Evolutionary conservation across 2,888 invertebrate species (phyloP), one percentile per base, ranked within the genome.

Genomic region (Parelbella ahira): DNA sequence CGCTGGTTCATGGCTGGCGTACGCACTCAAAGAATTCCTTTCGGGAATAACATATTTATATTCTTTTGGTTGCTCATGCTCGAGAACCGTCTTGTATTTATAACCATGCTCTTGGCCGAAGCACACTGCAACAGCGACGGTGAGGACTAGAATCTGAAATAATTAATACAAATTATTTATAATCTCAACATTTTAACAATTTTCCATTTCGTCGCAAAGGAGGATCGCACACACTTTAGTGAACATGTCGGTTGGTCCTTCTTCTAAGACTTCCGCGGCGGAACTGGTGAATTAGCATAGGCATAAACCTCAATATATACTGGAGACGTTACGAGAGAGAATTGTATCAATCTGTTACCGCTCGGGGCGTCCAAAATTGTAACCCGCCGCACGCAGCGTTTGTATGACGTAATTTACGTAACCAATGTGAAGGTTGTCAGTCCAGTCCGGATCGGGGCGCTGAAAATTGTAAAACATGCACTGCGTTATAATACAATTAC

Each of bases 241-340:
- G 56, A 82, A 60, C 86, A 87, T 87, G 67, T 21, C 23, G 23
- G 8, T 77, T 71, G 79, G 63, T 83, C 76, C 73, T 76, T 78
- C 82, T 81, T 54, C 73, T 70, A 56, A 63, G 81, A 79, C 81
- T 84, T 84, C 81, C 81, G 77, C 59, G 58, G 76, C 77, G 68
- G 71, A 77, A 87, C 84, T 87, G 86, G 70, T 83, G 81, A 76
- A 81, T 82, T 79, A 77, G 74, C 79, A 81, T 78, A 78, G 65
- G 73, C 72, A 70, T 78, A 82, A 75, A 81, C 75, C 81, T 76
- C 80, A 83, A 84, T 87, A 86, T 87, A 87, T 87, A 87, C 77
- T 63, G 74, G 79, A 83, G 83, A 84, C 78, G 86, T 82, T 80
- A 83, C 83, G 82, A 75, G 84, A 82, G 79, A 78, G 80, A 81